Evolutionary conservation across 2,797 vertebrate genomes (phyloP), one percentile per base, ranked within the genome.

Genomic region (Buceros bicornis): DNA sequence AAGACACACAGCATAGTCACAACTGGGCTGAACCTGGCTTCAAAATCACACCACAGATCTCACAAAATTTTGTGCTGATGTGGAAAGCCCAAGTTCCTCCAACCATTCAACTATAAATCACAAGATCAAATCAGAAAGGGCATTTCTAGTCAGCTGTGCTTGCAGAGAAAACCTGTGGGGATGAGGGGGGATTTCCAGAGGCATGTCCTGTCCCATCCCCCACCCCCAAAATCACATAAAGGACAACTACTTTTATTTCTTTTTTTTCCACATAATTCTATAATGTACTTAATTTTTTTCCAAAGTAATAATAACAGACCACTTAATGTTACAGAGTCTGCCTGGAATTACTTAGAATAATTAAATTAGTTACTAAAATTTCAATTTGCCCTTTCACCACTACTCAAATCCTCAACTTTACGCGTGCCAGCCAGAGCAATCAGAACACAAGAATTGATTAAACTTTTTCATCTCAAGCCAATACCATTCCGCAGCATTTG

Each of bases 341-440:
- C 16, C 40, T 47, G 26, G 14, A 93, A 94, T 91, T 64, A 65
- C 14, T 45, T 71, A 1, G 6, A 86, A 76, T 86, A 86, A 93
- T 85, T 86, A 79, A 76, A 89, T 90, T 69, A 78, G 33, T 50
- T 76, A 70, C 61, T 64, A 65, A 86, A 93, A 95, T 84, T 51
- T 14, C 24, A 45, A 67, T 82, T 82, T 91, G n/a, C 8, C 10
- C 29, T 82, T 85, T 89, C 11, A 80, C 8, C 61, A 67, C 56
- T 71, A 50, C 33, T 77, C 28, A 71, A 25, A 77, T 24, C 20
- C 60, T 80, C 70, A 82, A 73, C 15, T 60, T 87, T 37, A 48
- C 1, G 0, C 0, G 0, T 37, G 33, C 48, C 77, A 94, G 57
- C 4, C 47, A 76, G 26, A 71, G n/a, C 16, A 87, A 69, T 42